phyloP scores from a whole-genome alignment of 2,888 invertebrate genomes.

The Trissolcus brochymenae region DNA sequence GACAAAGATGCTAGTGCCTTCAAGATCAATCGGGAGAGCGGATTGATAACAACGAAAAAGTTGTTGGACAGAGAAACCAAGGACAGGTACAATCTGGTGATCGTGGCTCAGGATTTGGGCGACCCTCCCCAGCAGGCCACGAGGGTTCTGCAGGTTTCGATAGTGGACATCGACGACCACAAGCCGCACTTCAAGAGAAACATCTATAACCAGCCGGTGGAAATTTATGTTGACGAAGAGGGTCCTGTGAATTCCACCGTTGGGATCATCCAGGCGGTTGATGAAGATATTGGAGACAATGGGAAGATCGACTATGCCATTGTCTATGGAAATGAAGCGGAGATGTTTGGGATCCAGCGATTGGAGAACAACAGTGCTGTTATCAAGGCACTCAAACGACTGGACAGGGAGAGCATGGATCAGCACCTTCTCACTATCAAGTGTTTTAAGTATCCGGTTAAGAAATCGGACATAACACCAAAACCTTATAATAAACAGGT shows the following conservation, averaged over 20 bases:
- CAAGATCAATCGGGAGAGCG: conserved; percentile 78
- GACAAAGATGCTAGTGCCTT: conserved; percentile 73
- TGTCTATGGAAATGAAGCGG: conserved; percentile 84
- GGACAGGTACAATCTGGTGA: conserved; percentile 84
- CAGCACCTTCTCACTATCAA: conserved; percentile 82
- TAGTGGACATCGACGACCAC: conserved; percentile 88
- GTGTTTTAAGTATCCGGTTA: conserved; percentile 80
- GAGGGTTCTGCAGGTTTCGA: conserved; percentile 82
- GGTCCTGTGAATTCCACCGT: conserved; percentile 82
- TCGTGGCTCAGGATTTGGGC: conserved; percentile 88
- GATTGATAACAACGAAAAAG: conserved; percentile 83
- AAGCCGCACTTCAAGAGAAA: conserved; percentile 84
- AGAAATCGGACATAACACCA: conserved; percentile 70
- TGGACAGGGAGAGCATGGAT: conserved; percentile 82
- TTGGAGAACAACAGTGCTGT: conserved; percentile 82
- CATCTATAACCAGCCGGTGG: conserved; percentile 81
- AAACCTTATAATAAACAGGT: conserved; percentile 79
- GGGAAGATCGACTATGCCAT: conserved; percentile 86
- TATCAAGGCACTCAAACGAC: conserved; percentile 79
- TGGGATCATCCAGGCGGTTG: conserved; percentile 83
- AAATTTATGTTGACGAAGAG: conserved; percentile 83
- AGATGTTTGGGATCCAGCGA: conserved; percentile 81
- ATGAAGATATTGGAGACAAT: conserved; percentile 86
- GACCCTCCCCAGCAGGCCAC: conserved; percentile 86
- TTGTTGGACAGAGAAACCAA: conserved; percentile 86